Evolutionary conservation across 2,888 invertebrate genomes (phyloP), one percentile per base, ranked within the genome.

Genomic region (Lasioglossum vierecki): DNA sequence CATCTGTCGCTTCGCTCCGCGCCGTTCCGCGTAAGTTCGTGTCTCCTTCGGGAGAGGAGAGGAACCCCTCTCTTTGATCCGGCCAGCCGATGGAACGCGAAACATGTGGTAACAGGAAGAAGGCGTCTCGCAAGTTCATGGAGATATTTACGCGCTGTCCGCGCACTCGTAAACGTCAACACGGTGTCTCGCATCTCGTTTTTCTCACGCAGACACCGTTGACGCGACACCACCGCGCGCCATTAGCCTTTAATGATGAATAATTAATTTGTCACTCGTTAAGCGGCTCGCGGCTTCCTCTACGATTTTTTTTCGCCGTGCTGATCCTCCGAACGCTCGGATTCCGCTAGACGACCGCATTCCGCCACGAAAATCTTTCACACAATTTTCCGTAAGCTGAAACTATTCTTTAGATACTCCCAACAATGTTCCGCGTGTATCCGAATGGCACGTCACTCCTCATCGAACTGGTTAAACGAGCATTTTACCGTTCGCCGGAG

Each of bases 161-260:
- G 89, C 90, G 92, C 82, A 92, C 92, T 92, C 92, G 92, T 92
- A 92, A 92, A 92, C 88, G 92, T 92, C 92, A 88, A 86, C 90
- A 79, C 80, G 84, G 78, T 81, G 82, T 87, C 88, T 85, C 79
- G 82, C 87, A 77, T 85, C 84, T 91, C 79, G 86, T 89, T 92
- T 87, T 90, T 88, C 86, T 85, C 89, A 74, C 63, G 15, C 71
- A 49, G 68, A 80, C 71, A 41, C 74, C 39, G 81, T 49, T 83
- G 91, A 89, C 91, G 82, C 83, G 85, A 85, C 79, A 80, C 81
- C 83, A 53, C 82, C 46, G 9, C 22, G 66, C 75, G 82, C 85
- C 66, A 91, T 91, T 87, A 83, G 85, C 76, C 81, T 90, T 91
- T 91, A 90, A 90, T 82, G 87, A 89, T 85, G 90, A 90, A 90